Conservation (phyloP, 2,888 invertebrate species). For the Rhagophthalmus giganteus region DNA sequence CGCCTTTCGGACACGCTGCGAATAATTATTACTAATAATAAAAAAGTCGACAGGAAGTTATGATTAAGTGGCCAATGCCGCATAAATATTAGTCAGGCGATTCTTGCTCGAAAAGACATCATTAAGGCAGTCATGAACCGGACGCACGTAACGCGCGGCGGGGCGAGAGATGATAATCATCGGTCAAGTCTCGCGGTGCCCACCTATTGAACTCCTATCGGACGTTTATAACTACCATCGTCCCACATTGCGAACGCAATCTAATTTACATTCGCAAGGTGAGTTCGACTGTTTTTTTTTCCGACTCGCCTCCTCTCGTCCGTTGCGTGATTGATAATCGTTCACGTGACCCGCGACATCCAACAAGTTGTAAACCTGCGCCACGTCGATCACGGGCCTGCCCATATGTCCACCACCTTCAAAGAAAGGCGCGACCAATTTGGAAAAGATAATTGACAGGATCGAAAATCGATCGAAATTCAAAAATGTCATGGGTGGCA, state of each 20-base stretch:
- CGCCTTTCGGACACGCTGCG: neutral
- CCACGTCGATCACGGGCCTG: constrained; percentile 7
- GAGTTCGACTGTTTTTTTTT: constrained; percentile 9
- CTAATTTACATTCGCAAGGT: constrained; percentile 24
- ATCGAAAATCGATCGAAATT: too few species aligned
- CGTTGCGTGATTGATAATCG: constrained; percentile 17
- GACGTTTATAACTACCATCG: constrained; percentile 15
- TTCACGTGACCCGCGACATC: constrained; percentile 17
- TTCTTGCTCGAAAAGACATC: constrained; percentile 7
- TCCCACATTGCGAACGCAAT: constrained; percentile 15
- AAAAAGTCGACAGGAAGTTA: neutral
- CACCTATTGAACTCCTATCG: constrained; percentile 23
- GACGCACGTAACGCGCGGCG: constrained; percentile 20
- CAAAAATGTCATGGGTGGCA: too few species aligned
- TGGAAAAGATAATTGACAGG: too few species aligned
- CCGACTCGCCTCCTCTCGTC: constrained; percentile 14
- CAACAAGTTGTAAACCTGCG: constrained; percentile 11
- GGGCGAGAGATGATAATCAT: constrained; percentile 18
- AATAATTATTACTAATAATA: neutral
- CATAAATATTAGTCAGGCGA: neutral
- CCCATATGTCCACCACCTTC: too few species aligned
- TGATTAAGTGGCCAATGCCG: neutral
- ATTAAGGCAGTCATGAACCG: constrained; percentile 18
- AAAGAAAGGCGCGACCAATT: too few species aligned
- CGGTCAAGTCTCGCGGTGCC: constrained; percentile 8